Percentiles rank a stretch among this genome's conserved stretches.
Conservation (phyloP, 2,888 invertebrate genomes). For the Bellardia pandia region DNA sequence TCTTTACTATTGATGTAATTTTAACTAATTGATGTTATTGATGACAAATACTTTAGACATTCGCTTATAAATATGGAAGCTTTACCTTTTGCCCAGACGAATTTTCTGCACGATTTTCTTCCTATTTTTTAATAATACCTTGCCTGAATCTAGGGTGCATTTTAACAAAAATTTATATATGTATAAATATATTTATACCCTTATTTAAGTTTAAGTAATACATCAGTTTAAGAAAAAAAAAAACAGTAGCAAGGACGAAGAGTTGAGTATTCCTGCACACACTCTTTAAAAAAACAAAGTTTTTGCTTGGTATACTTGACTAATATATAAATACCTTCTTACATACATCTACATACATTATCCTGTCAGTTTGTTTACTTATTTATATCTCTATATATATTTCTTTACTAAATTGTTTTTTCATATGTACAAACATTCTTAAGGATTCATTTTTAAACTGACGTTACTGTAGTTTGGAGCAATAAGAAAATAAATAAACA, state of each 20-base stretch:
- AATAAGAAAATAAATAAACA: constrained; percentile 33
- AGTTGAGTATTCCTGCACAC: background rate
- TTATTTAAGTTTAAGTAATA: constrained; percentile 38
- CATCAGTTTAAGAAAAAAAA: constrained; percentile 26
- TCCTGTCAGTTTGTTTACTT: constrained; percentile 69
- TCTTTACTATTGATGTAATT: too few species aligned
- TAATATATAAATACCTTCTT: background rate
- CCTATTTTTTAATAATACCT: background rate
- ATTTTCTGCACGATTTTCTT: too few species aligned
- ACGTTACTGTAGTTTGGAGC: constrained; percentile 61
- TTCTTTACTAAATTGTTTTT: constrained; percentile 53
- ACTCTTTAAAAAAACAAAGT: background rate
- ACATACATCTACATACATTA: constrained; percentile 52
- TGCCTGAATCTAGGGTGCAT: background rate
- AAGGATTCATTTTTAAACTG: constrained; percentile 74
- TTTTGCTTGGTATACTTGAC: background rate
- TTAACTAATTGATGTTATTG: too few species aligned
- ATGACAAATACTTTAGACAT: too few species aligned
- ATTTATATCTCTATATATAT: constrained; percentile 58
- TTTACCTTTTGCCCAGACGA: too few species aligned
- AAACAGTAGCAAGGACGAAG: constrained; percentile 34
- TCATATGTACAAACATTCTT: constrained; percentile 68
- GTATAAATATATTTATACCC: constrained; percentile 21
- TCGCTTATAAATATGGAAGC: too few species aligned
- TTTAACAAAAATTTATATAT: constrained; percentile 29